Evolutionary conservation across 2,888 invertebrate species (phyloP), one percentile per base, ranked within the genome.

Genomic region (Onthophagus sagittarius): DNA sequence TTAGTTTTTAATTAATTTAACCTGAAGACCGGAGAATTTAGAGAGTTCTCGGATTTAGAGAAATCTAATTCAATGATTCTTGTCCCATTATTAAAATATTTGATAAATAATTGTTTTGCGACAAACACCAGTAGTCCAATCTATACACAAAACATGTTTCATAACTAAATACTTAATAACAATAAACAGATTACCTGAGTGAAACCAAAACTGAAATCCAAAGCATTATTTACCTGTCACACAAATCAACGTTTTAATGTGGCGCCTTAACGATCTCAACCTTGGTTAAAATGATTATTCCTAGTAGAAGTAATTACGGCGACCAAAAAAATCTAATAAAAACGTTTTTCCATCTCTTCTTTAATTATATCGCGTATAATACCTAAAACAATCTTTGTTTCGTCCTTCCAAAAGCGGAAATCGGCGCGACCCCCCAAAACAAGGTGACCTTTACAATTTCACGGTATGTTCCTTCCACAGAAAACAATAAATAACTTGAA

Each of bases 1-100:
- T 64, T 64, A 64, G 64, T 64, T 64, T 64, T 64, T 64, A 64
- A 64, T 64, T 64, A 64, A 64, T 64, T 64, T 23, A 64, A 23
- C 23, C 23, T 23, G 39, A 53, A 9, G 11, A 53, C 11, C 39
- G 7, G 39, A 53, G 39, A 9, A 53, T 53, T 53, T 53, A 53
- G 39, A 53, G 39, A 53, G 39, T 53, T 53, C 23, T 23, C 3
- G 23, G 23, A n/a, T n/a, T n/a, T n/a, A 23, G 23, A 23, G 3
- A 23, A 23, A 23, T 23, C 23, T 23, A 23, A 23, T 3, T 23
- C 23, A 3, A 23, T 23, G 23, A 53, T 9, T 2, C 6, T 53
- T 11, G 6, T 11, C 39, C 2, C 9, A 1, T 53, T 53, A 53
- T 53, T 53, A 53, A 53, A 53, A 2, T 9, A n/a, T n/a, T n/a